phyloP scores from a whole-genome alignment of 1,140 invertebrate genomes.

The Lepidurus arcticus region DNA sequence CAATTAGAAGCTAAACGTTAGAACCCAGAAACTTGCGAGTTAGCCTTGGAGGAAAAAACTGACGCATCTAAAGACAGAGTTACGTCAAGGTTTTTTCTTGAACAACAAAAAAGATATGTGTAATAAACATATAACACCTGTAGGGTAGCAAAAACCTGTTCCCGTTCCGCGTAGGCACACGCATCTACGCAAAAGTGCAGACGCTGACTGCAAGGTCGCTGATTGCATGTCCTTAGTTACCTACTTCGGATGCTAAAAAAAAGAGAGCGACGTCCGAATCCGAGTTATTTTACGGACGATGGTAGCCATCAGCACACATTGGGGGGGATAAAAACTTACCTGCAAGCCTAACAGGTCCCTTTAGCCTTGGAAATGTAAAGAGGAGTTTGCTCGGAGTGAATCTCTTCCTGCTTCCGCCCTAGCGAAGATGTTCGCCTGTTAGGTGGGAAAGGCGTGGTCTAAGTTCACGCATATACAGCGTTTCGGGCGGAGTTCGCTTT shows the following conservation, averaged over 20 bases:
- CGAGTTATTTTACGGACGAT: too few relatives aligned
- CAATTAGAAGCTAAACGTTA: background rate
- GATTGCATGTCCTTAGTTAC: too few relatives aligned
- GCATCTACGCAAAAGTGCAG: too few relatives aligned
- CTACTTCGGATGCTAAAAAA: too few relatives aligned
- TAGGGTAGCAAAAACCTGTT: background rate
- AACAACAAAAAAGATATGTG: background rate
- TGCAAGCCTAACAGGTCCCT: background rate
- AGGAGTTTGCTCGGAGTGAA: background rate
- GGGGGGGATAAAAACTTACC: too few relatives aligned
- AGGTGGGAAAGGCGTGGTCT: background rate
- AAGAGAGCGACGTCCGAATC: too few relatives aligned
- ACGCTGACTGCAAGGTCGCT: too few relatives aligned
- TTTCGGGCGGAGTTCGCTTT: background rate
- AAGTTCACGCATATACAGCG: background rate
- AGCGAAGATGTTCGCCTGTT: background rate
- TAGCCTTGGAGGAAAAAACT: constrained; percentile 2
- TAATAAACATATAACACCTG: background rate
- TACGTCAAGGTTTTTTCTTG: background rate
- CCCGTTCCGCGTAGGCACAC: background rate
- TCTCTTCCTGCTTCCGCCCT: constrained; percentile 13
- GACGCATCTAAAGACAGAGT: background rate
- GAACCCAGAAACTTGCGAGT: background rate
- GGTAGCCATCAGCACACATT: too few relatives aligned
- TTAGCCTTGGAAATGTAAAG: background rate